Percentiles rank a stretch among this genome's conserved stretches.
Evolutionary conservation across 1,140 invertebrate genomes (phyloP).

Genomic region (Bombus sylvicola): DNA sequence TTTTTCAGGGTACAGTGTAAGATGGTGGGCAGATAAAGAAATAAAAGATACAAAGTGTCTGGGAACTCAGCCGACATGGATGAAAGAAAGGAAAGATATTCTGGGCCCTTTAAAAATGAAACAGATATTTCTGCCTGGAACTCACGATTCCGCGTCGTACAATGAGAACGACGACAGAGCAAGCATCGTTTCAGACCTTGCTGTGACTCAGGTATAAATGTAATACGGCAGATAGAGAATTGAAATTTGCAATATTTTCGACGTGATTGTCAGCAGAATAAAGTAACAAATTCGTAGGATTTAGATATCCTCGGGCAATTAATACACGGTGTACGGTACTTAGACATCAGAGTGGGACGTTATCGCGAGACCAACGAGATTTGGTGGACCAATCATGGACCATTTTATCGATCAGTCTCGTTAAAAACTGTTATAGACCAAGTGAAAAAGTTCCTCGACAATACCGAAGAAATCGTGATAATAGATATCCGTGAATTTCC

Average conservation of each 20-base stretch:
- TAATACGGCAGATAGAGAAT: background rate
- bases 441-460: conserved; percentile 83
- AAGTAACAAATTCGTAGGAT: conserved; percentile 77
- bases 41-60: conserved; percentile 80
- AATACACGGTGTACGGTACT: conserved; percentile 84
- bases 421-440: conserved; percentile 82
- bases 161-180: conserved; percentile 73
- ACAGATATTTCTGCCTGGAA: conserved; percentile 85
- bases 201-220: conserved; percentile 83
- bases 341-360: conserved; percentile 85
- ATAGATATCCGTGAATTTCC: conserved; percentile 87
- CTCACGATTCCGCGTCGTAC: conserved; percentile 86
- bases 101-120: conserved; percentile 79
- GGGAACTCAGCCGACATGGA: conserved; percentile 84
- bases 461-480: conserved; percentile 86
- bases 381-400: conserved; percentile 85
- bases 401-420: conserved; percentile 80
- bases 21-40: conserved; percentile 59
- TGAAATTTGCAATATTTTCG: background rate
- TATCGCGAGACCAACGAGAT: conserved; percentile 77
- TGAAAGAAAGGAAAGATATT: conserved; percentile 80
- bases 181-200: conserved; percentile 80
- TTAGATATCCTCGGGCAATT: conserved; percentile 85
- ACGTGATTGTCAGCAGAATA: background rate
- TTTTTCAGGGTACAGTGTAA: conserved; percentile 66